Evolutionary conservation across 2,888 invertebrate species (phyloP), one percentile per base, ranked within the genome.

Genomic region (Gari tellinella): DNA sequence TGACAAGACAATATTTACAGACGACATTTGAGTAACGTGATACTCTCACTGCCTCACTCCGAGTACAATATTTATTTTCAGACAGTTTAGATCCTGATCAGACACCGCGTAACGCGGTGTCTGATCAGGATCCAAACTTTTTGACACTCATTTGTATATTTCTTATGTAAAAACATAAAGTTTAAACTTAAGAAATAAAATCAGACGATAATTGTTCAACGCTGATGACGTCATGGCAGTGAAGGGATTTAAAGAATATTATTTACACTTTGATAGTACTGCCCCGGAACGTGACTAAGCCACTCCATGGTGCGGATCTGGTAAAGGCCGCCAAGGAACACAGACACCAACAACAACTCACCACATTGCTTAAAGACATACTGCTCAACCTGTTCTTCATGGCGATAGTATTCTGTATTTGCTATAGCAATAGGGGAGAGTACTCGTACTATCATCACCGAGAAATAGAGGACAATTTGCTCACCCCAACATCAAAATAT

Each of bases 391-490:
- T 78, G n/a, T 52, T 86, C 41, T 82, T 86, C 62, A 72, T 88
- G 61, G 77, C 83, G 60, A 78, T 85, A 37, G 67, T 86, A n/a
- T 85, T 75, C 67, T 77, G 75, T 8, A 80, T 87, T 26, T 79
- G 83, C 21, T 86, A 79, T 57, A 80, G 81, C 31, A 85, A 86
- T 64, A 67, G 86, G 46, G 86, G 86, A 58, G 58, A 73, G 40
- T 51, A 74, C 15, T 82, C 84, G n/a, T 85, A 74, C 70, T 51
- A 46, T 12, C 65, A 82, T 21, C 62, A 72, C 41, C 23, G 66
- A 17, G 68, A 79, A 43, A 62, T 86, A 21, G 66, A 46, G 1
- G 72, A 76, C 25, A 57, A 63, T 21, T 55, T 86, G 8, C 62
- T 82, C 12, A 64, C 68, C 10, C 82, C 81, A 4, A 45, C 43